phyloP scores from a whole-genome alignment of 2,113 vertebrate species.

The Petrocephalus microphthalmus region DNA sequence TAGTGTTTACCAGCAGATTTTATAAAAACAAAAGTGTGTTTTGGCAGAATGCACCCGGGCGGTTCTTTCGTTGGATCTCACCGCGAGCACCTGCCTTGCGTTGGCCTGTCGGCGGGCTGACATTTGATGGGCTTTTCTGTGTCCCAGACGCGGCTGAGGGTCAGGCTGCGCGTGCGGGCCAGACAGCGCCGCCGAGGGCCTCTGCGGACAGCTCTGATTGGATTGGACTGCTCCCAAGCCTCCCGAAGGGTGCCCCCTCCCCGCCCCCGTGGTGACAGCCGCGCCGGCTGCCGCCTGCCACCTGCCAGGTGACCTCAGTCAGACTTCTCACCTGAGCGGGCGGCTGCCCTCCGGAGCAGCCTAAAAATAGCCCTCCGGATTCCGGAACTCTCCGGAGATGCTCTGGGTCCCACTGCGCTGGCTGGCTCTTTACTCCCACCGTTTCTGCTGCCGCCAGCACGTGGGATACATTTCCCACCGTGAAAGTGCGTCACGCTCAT shows the following conservation, averaged over 20 bases:
- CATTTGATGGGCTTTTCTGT: background rate
- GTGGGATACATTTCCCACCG: background rate
- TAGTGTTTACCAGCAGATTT: background rate
- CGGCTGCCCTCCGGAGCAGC: no score
- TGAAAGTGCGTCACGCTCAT: background rate
- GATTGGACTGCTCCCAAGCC: background rate
- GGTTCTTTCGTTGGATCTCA: background rate
- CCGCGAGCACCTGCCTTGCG: background rate
- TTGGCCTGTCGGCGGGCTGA: background rate
- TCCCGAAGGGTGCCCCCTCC: background rate
- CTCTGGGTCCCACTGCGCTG: background rate
- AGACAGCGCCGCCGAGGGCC: background rate
- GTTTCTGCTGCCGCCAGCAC: background rate
- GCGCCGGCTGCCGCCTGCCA: background rate
- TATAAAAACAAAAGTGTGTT: background rate
- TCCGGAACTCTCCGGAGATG: background rate
- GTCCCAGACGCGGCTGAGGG: background rate
- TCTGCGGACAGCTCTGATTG: background rate
- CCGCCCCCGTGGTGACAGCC: background rate
- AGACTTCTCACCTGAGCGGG: slow-evolving; percentile 6
- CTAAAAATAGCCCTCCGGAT: background rate
- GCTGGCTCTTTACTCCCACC: background rate
- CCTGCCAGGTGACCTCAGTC: background rate
- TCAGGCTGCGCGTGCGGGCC: background rate
- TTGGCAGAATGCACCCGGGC: no score